Evolutionary conservation across 2,113 vertebrate genomes (phyloP).

Genomic region (Canis aureus): DNA sequence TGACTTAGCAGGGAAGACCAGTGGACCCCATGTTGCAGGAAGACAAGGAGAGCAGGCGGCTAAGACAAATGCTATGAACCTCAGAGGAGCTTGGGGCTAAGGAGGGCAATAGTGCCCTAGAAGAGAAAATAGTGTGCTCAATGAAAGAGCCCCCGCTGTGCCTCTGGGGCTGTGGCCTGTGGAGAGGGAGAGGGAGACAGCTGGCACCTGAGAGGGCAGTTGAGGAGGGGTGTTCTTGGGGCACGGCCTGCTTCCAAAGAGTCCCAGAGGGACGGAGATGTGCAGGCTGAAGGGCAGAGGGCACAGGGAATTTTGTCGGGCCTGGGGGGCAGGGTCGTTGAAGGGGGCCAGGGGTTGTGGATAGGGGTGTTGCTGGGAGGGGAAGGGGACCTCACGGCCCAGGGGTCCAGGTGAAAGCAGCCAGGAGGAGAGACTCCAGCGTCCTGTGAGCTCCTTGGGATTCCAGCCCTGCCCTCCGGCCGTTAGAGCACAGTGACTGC

Average conservation of each 20-base stretch:
- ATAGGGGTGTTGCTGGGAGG: too few relatives aligned
- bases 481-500: accelerated
- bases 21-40: accelerated
- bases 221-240: not conserved
- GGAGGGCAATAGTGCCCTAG: not conserved
- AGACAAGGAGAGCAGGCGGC: not conserved
- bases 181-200: not conserved
- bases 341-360: too few relatives aligned
- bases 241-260: too few relatives aligned
- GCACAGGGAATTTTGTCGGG: too few relatives aligned
- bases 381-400: too few relatives aligned
- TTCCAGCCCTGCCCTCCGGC: accelerated
- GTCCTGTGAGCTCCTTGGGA: too few relatives aligned
- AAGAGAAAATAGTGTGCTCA: too few relatives aligned
- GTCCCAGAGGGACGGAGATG: too few relatives aligned
- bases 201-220: not conserved
- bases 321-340: too few relatives aligned
- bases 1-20: not conserved
- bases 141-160: not conserved
- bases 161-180: not conserved
- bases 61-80: not conserved
- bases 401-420: too few relatives aligned
- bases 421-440: too few relatives aligned
- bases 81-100: not conserved
- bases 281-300: too few relatives aligned